Evolutionary conservation across 1,140 invertebrate species (phyloP).

Genomic region (Pygmarrhopalites habei): DNA sequence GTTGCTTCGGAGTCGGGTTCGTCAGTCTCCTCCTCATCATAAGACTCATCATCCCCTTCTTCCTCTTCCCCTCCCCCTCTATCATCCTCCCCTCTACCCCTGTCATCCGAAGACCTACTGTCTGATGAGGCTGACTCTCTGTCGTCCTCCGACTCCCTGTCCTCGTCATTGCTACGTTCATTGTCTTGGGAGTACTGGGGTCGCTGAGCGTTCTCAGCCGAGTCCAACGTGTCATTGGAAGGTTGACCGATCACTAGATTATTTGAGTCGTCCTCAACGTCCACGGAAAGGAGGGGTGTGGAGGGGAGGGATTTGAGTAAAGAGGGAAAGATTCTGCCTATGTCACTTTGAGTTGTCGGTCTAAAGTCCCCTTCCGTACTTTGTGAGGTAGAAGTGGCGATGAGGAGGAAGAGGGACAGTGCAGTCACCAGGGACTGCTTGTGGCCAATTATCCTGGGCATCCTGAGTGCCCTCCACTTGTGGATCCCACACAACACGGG

Average conservation of each 20-base stretch:
- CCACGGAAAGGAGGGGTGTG: too few species aligned
- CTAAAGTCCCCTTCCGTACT: too few species aligned
- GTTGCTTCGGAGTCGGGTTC: not conserved
- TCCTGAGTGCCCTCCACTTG: not conserved
- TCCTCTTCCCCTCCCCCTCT: slow-evolving; percentile 18
- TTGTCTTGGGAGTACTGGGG: not conserved
- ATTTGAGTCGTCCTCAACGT: slow-evolving; percentile 12
- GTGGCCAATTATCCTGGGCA: not conserved
- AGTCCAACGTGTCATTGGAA: not conserved
- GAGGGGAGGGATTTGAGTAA: too few species aligned
- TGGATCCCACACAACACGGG: not conserved
- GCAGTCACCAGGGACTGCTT: not conserved
- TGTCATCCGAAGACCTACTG: too few species aligned
- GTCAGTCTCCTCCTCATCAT: slow-evolving; percentile 12
- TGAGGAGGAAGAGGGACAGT: not conserved
- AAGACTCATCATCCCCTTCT: not conserved
- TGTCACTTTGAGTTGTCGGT: too few species aligned
- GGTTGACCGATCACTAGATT: slow-evolving; percentile 8
- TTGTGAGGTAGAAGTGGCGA: not conserved
- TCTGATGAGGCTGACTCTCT: too few species aligned
- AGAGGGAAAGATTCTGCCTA: too few species aligned
- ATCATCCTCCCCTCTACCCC: slow-evolving; percentile 17
- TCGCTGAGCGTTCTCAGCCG: not conserved
- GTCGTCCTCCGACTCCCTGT: not conserved
- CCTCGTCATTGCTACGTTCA: not conserved